A percentile compares a stretch with the other conserved stretches of the same genome.
These are phyloP conservation scores for Raja brachyura DNA, from an alignment of 2,113 vertebrate genomes.

Conservation along the genomic window DNA sequence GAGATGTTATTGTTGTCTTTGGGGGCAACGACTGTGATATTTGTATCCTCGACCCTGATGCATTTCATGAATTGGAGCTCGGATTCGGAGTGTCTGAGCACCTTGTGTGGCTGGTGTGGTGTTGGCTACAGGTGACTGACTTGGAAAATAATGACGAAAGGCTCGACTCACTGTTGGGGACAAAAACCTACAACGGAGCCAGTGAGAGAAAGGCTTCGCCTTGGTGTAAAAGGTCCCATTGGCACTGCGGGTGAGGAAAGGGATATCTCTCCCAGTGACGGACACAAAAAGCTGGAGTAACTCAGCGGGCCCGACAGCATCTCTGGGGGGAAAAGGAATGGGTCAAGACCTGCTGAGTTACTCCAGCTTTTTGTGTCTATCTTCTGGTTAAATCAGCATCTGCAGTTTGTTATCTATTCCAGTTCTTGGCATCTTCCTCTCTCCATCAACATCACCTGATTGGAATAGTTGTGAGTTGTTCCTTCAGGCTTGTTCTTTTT, in stretches of 20 bases:
- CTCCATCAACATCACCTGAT: background rate
- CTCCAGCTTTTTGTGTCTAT: too few species aligned
- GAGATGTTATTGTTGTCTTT: background rate
- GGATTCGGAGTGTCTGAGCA: background rate
- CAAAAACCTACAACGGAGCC: background rate
- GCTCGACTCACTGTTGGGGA: background rate
- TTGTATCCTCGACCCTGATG: background rate
- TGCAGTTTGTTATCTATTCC: background rate
- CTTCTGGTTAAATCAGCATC: too few species aligned
- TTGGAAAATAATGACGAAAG: background rate
- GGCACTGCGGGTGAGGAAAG: background rate
- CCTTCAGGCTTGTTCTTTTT: background rate
- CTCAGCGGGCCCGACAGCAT: too few species aligned
- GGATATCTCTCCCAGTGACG: background rate
- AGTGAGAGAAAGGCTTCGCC: background rate
- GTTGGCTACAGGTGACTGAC: too few species aligned
- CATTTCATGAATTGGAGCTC: background rate
- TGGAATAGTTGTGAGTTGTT: background rate
- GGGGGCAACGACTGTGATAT: background rate
- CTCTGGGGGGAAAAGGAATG: too few species aligned
- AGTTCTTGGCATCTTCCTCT: background rate
- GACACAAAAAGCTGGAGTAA: too few species aligned
- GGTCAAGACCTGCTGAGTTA: too few species aligned
- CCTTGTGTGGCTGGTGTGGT: too few species aligned
- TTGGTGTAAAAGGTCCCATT: background rate